Evolutionary conservation across 2,113 vertebrate species (phyloP), one percentile per base, ranked within the genome.

Genomic region (Leptosomus discolor): DNA sequence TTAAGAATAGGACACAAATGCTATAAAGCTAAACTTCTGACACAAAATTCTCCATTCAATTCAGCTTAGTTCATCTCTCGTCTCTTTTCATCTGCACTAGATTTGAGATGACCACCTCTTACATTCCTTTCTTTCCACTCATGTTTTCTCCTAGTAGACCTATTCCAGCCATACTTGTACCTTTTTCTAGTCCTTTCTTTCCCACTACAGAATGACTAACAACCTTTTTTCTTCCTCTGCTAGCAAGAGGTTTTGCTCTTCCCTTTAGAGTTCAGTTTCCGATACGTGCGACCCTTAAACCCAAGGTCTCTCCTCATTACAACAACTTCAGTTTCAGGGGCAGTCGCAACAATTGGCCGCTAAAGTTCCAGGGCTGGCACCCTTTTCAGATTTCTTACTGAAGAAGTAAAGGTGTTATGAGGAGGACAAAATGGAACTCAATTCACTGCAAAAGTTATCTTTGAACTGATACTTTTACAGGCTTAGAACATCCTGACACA

Each of bases 211-310:
- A 77, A 74, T 27, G 12, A 46, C 23, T 34, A 57, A 86, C 10
- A 69, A 60, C 12, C 27, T 84, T 70, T 77, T 11, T 61, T 81
- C 51, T 67, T 84, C 53, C 67, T 50, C 77, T 45, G 46, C 16
- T 39, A 56, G 16, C 6, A 7, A 90, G 15, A 76, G 34, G 48
- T 64, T 87, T 73, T 2, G 3, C 29, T 78, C 37, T 54, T 88
- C 29, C 27, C 30, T 67, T 81, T 48, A 85, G 27, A 77, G 34
- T 92, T 67, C 19, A n/a, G 34, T 5, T 90, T 87, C 45, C 5
- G 3, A 74, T 43, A 65, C 0, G 0, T 6, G 22, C 0, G 3
- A 80, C 23, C 8, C 50, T 84, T 48, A 84, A 73, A 92, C 17
- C 24, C 45, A 56, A 88, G 36, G 41, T 67, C 21, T 63, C 48